Base-by-base conservation (phyloP, 2,797 vertebrate species). In the Galago senegalensis region DNA sequence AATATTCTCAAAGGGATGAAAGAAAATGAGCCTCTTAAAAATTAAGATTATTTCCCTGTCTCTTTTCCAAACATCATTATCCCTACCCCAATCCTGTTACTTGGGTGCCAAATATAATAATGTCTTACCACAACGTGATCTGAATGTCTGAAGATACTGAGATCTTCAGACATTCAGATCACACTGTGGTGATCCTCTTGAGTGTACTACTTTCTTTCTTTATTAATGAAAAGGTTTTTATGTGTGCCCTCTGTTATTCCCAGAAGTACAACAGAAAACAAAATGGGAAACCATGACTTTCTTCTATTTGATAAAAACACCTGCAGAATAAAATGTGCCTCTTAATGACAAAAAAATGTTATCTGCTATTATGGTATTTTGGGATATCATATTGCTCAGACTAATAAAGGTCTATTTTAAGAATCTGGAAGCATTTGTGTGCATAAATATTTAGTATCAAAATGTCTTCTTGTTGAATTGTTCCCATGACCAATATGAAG, bases 241-340 rank as follows among this genome's bases (percentile, higher is more conserved):
- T 97, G 90, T 97, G 98, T 95, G 97, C 89, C 93, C 85, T 98
- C 81, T 76, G 13, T 95, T 98, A 87, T 96, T 98, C 95, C 94
- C 97, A 95, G 77, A 94, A 97, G 88, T 82, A 94, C 67, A 96
- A 95, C 87, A 94, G 79, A 72, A 97, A 97, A 67, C 96, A 94
- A 97, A 37, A 98, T 61, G 94, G 93, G 96, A 98, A 98, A 61
- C 89, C 93, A 96, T 70, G 63, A 98, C 98, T 99, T 98, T 99
- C 97, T 98, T 98, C 94, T 97, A 97, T 98, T 98, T 98, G 98
- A 97, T 98, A 98, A 98, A 98, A 98, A 98, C 98, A 99, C 99
- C 99, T 98, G 99, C 98, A 98, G 98, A 98, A 98, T 97, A 98
- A 98, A 99, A 99, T 97, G 98, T 98, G 97, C 98, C 98, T 98